Percentiles rank a stretch among this genome's conserved stretches.
These are phyloP conservation scores for Bombycilla garrulus DNA, from an alignment of 2,113 vertebrate genomes.

Conservation along the genomic window DNA sequence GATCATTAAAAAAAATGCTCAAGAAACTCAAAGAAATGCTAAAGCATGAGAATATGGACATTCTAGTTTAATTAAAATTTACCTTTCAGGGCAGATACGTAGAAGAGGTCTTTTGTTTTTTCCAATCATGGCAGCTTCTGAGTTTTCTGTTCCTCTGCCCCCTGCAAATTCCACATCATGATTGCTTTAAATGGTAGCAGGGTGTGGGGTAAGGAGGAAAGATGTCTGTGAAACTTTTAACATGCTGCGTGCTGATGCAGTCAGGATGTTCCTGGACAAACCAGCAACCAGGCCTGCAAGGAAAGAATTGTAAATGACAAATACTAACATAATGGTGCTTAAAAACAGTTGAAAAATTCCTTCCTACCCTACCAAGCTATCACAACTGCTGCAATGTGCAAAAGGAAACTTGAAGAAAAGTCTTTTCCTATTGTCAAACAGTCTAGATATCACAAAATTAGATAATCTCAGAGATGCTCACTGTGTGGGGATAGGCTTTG, in stretches of 20 bases:
- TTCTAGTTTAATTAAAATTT: neutral
- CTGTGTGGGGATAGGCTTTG: neutral
- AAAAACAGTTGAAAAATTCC: neutral
- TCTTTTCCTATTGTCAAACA: neutral
- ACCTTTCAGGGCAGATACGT: neutral
- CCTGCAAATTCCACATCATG: neutral
- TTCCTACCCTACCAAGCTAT: neutral
- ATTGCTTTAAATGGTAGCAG: neutral
- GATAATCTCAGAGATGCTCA: neutral
- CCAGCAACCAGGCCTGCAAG: neutral
- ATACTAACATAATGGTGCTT: neutral
- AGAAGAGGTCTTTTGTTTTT: neutral
- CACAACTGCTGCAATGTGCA: neutral
- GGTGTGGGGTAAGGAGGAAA: neutral
- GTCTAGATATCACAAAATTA: neutral
- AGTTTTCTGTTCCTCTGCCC: neutral
- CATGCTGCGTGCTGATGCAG: neutral
- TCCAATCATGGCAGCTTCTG: neutral
- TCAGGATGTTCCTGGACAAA: neutral
- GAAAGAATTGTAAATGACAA: neutral
- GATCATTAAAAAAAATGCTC: neutral
- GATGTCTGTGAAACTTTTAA: neutral
- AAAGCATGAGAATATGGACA: neutral
- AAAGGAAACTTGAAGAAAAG: neutral
- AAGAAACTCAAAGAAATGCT: neutral